Base-by-base conservation (phyloP, 2,888 invertebrate species). In the Bursaphelenchus okinawaensis region DNA sequence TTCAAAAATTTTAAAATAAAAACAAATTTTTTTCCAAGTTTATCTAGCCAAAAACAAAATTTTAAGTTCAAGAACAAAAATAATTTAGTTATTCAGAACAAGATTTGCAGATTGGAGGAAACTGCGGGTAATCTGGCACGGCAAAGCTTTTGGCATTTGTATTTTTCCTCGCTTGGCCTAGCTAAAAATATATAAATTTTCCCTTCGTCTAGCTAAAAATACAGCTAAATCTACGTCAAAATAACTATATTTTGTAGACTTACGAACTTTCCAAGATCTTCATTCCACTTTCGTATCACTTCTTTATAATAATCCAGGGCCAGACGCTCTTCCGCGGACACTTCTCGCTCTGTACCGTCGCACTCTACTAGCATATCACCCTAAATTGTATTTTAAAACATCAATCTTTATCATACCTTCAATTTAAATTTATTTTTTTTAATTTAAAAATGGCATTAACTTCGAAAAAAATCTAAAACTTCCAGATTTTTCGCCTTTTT, bases 301-400 rank as follows among this genome's bases (percentile, higher is more conserved):
- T 59, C 50, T 29, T 59, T 59, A 50, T 59, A 59, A 22, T 59
- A 31, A 29, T 59, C 60, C 12, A 59, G 52, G 2, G 52, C 51
- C 24, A 59, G 40, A 16, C 40, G 16, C 22, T 59, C 60, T 7
- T 59, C 51, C 12, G 29, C 51, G 16, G 50, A 40, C 29, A 59
- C 19, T 29, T 59, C 60, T 22, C 60, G 16, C 19, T 23, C 23
- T 1, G 60, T 51, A 55, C 60, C 60, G 6, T 59, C 60, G 23
- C 60, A 59, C 24, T 59, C 60, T 16, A 59, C 24, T 19, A 59
- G 16, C 31, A 29, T 40, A 23, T 59, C 28, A 19, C 51, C 60
- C 60, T 59, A 23, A n/a, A 56, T 40, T 9, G 40, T 40, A 19
- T 40, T 40, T n/a, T n/a, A 40, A 40, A n/a, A n/a, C n/a, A n/a